These are phyloP conservation scores for Cossypha caffra DNA, from an alignment of 2,797 vertebrate genomes.

Conservation along the genomic window DNA sequence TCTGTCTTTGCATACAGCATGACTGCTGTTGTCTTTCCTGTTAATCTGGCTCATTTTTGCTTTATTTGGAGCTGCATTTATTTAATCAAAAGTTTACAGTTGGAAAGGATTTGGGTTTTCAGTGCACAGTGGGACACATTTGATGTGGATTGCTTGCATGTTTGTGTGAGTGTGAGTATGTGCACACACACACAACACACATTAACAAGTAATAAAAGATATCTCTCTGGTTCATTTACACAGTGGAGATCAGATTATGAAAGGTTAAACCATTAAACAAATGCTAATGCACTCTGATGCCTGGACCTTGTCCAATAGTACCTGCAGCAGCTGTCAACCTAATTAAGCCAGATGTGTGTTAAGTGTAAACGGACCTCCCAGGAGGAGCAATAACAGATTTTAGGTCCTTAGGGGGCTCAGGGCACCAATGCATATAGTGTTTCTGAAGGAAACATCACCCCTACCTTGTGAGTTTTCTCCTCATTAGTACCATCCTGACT, in stretches of 20 bases:
- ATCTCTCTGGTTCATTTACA: conserved; percentile 61
- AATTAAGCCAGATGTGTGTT: conserved; percentile 82
- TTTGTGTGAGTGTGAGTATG: conserved; percentile 14
- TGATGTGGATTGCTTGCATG: conserved; percentile 1
- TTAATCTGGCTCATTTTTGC: background rate
- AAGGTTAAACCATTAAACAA: conserved; percentile 79
- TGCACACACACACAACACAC: conserved; percentile 42
- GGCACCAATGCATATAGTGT: conserved; percentile 59
- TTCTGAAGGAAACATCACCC: conserved; percentile 65
- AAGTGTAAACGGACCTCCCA: conserved; percentile 79
- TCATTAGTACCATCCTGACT: conserved; percentile 67
- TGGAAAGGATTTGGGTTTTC: background rate
- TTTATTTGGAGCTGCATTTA: background rate
- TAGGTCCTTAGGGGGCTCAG: conserved; percentile 56
- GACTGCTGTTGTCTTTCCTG: background rate
- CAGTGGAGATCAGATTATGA: conserved; percentile 71
- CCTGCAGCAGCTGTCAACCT: conserved; percentile 80
- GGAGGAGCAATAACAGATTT: conserved; percentile 77
- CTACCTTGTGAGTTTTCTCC: conserved; percentile 57
- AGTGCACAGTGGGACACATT: background rate
- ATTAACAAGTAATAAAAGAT: conserved; percentile 75
- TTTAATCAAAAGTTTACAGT: background rate
- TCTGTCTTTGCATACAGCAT: background rate
- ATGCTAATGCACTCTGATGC: conserved; percentile 70
- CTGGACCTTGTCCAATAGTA: conserved; percentile 77